Conservation (phyloP, 2,888 invertebrate genomes). For the Pseudoips prasinana region DNA sequence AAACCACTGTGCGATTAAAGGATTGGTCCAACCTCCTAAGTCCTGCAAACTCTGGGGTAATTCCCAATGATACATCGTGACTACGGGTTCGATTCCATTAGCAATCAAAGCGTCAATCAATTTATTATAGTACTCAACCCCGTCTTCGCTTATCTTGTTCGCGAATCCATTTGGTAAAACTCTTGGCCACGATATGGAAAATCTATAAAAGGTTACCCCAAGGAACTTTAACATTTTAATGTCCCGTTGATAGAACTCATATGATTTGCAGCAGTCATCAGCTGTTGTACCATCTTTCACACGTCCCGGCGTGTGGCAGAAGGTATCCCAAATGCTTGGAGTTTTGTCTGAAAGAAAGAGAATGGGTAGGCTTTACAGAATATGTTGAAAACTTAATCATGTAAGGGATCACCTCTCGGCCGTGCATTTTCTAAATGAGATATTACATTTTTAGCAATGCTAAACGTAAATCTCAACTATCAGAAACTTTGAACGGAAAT, state of each 20-base stretch:
- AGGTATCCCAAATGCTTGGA: constrained; percentile 84
- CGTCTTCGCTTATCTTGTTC: constrained; percentile 79
- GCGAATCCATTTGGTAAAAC: constrained; percentile 82
- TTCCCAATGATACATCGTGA: constrained; percentile 82
- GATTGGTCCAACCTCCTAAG: constrained; percentile 80
- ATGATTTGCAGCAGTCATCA: constrained; percentile 83
- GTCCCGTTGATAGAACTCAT: constrained; percentile 82
- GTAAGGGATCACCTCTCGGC: no score
- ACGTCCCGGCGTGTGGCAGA: constrained; percentile 69
- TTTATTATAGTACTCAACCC: constrained; percentile 84
- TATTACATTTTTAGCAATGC: no score
- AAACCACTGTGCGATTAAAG: constrained; percentile 69
- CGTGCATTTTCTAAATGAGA: no score
- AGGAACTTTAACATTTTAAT: constrained; percentile 66
- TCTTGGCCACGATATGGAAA: constrained; percentile 85
- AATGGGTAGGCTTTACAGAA: no score
- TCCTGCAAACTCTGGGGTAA: constrained; percentile 79
- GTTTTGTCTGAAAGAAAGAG: constrained; percentile 65
- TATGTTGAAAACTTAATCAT: no score
- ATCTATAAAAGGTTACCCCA: constrained; percentile 77
- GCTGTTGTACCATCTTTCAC: constrained; percentile 79
- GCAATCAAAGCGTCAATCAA: constrained; percentile 82
- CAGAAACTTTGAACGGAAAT: no score
- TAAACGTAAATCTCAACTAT: no score
- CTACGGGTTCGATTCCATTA: constrained; percentile 82